Evolutionary conservation across 1,140 invertebrate species (phyloP).

Genomic region (Stegodyphus dumicola): DNA sequence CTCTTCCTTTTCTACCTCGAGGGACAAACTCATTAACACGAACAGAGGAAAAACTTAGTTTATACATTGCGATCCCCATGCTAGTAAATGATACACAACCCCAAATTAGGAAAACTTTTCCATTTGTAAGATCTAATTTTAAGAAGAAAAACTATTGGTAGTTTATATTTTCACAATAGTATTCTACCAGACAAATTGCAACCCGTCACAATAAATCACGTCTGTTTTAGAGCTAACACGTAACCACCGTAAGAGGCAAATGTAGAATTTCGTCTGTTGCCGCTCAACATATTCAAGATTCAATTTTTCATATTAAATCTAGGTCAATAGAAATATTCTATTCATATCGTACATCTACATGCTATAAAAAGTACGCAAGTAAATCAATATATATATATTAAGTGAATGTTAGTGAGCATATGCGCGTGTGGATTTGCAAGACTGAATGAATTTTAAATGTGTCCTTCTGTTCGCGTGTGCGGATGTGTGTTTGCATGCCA

Average conservation of each 20-base stretch:
- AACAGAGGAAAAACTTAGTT: neutral
- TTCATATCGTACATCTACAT: conserved; percentile 20
- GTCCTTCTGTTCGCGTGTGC: too few species aligned
- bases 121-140: neutral
- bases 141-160: neutral
- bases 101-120: neutral
- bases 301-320: conserved; percentile 8
- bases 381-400: conserved; percentile 5
- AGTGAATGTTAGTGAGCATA: neutral
- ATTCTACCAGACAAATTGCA: conserved; percentile 4
- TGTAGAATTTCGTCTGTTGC: conserved; percentile 17
- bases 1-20: conserved; percentile 39
- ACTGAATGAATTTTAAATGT: too few species aligned
- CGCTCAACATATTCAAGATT: conserved; percentile 23
- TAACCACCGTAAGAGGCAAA: conserved; percentile 13
- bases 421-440: neutral
- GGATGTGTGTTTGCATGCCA: too few species aligned
- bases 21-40: neutral
- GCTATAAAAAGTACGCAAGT: neutral
- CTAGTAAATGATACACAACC: neutral
- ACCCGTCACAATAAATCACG: conserved; percentile 22
- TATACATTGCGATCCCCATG: neutral
- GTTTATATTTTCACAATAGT: conserved; percentile 34
- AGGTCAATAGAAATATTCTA: conserved; percentile 32
- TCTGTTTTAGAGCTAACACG: conserved; percentile 25